phyloP scores from a whole-genome alignment of 2,888 invertebrate genomes.

The Salticus scenicus region DNA sequence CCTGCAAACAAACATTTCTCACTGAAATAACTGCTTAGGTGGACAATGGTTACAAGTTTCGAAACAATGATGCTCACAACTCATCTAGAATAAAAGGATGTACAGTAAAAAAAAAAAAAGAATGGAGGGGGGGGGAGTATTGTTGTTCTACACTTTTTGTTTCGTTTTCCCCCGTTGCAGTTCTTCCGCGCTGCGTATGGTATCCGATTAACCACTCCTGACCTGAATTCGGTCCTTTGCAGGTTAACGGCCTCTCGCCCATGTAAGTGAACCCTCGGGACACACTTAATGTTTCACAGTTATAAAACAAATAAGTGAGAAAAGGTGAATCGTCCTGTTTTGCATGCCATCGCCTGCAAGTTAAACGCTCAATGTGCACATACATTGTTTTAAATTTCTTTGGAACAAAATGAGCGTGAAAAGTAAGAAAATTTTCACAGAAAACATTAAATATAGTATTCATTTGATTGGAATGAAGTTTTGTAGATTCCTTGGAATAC shows the following conservation, averaged over 20 bases:
- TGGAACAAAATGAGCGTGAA: no score
- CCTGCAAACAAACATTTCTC: no score
- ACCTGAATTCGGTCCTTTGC: conserved; percentile 35
- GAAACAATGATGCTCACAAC: neutral
- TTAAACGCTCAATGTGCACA: neutral
- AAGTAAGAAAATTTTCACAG: no score
- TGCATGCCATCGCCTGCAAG: conserved; percentile 24
- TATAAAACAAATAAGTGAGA: conserved; percentile 38
- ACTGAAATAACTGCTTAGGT: neutral
- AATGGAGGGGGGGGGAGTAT: neutral
- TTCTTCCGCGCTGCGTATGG: conserved; percentile 19
- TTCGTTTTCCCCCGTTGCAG: conserved; percentile 3
- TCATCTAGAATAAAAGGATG: conserved; percentile 15
- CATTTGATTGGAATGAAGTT: no score
- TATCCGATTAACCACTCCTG: conserved; percentile 55
- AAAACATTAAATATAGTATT: no score
- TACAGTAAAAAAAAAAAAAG: neutral
- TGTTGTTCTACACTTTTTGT: neutral
- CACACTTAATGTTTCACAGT: conserved; percentile 14
- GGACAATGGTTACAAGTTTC: conserved; percentile 9
- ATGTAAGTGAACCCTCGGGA: conserved; percentile 50
- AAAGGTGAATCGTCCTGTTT: conserved; percentile 8
- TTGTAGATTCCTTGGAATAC: no score
- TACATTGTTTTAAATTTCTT: no score
- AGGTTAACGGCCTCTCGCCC: conserved; percentile 55